phyloP scores from a whole-genome alignment of 2,113 vertebrate genomes.

The Accipiter cooperii region DNA sequence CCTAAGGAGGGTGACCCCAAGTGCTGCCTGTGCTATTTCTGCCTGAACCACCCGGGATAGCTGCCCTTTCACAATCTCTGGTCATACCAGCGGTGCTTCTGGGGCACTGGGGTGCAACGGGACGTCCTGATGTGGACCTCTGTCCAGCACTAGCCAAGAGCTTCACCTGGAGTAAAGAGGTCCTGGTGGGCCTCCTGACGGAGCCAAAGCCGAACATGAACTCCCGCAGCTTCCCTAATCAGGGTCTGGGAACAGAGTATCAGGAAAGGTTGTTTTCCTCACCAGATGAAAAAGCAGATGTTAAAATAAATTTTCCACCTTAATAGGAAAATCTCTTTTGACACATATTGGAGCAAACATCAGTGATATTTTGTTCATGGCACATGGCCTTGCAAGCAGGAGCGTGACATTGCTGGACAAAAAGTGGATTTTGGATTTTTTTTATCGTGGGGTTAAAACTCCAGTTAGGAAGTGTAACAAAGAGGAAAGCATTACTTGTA shows the following conservation, averaged over 20 bases:
- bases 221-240: not conserved
- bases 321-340: not conserved
- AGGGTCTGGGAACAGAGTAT: not conserved
- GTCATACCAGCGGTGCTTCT: not conserved
- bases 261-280: not conserved
- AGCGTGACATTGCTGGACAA: not conserved
- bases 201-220: not conserved
- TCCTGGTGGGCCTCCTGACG: not conserved
- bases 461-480: not conserved
- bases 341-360: not conserved
- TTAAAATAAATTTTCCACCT: not conserved
- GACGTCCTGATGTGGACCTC: rapidly evolving
- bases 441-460: not conserved
- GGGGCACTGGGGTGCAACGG: rapidly evolving
- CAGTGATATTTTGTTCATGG: not conserved
- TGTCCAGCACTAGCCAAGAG: not conserved
- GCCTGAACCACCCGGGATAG: not conserved
- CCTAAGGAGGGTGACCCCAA: not conserved
- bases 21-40: not conserved
- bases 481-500: not conserved
- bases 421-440: not conserved
- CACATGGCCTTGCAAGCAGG: not conserved
- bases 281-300: not conserved
- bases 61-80: not conserved
- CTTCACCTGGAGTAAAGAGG: not conserved